phyloP scores from a whole-genome alignment of 2,888 invertebrate genomes.

The Pheosia gnoma region DNA sequence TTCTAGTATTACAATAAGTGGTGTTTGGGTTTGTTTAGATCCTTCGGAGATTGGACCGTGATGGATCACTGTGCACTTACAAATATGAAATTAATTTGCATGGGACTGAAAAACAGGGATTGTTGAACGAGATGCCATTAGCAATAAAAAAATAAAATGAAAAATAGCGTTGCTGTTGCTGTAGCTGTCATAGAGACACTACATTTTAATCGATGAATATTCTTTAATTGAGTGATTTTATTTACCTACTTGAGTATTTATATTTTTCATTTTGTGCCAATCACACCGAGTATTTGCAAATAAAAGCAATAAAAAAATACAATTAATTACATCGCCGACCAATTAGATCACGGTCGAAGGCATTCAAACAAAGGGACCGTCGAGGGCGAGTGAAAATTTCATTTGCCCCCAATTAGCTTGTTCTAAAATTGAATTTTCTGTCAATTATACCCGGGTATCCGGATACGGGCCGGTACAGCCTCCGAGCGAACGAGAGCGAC shows the following conservation, averaged over 20 bases:
- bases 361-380: slow-evolving; percentile 66
- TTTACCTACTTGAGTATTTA: too few species aligned
- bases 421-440: slow-evolving; percentile 78
- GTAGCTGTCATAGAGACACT: too few species aligned
- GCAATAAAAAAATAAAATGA: neutral
- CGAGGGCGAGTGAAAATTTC: slow-evolving; percentile 71
- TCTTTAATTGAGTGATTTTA: too few species aligned
- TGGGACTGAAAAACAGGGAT: neutral
- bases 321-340: slow-evolving; percentile 70
- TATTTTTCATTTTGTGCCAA: too few species aligned
- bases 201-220: too few species aligned
- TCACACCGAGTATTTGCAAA: slow-evolving; percentile 15
- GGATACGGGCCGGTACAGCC: slow-evolving; percentile 78
- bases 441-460: slow-evolving; percentile 77
- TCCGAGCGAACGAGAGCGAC: slow-evolving; percentile 55
- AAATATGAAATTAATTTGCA: slow-evolving; percentile 46
- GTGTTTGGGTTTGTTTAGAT: slow-evolving; percentile 67
- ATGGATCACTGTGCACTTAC: slow-evolving; percentile 61
- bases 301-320: slow-evolving; percentile 49
- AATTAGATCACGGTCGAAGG: slow-evolving; percentile 66
- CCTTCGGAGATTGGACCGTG: slow-evolving; percentile 55
- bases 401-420: slow-evolving; percentile 77
- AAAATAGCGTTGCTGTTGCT: too few species aligned
- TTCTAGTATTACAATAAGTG: slow-evolving; percentile 74
- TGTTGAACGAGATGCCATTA: slow-evolving; percentile 33